A percentile compares a stretch with the other conserved stretches of the same genome.
These are phyloP conservation scores for Lagopus leucura DNA, from an alignment of 2,113 vertebrate species.

Conservation along the genomic window DNA sequence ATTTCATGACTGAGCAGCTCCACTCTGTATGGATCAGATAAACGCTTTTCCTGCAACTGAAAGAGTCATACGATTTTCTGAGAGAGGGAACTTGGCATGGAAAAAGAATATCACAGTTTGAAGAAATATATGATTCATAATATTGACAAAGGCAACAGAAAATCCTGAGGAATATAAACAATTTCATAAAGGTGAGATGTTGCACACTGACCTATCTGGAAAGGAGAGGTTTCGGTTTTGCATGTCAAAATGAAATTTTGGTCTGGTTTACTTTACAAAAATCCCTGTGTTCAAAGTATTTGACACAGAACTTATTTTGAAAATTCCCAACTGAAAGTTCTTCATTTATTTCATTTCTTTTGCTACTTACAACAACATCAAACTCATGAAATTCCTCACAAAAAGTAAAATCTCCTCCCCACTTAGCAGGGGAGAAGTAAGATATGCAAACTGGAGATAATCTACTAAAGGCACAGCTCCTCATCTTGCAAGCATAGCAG, in stretches of 20 bases:
- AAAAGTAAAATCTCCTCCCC: background rate
- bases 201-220: background rate
- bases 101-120: background rate
- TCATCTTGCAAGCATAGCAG: background rate
- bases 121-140: background rate
- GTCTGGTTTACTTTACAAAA: background rate
- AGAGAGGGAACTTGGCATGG: background rate
- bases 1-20: background rate
- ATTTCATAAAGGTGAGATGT: constrained; percentile 8
- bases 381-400: background rate
- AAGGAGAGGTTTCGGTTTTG: background rate
- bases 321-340: background rate
- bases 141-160: constrained; percentile 3
- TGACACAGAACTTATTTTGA: background rate
- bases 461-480: background rate
- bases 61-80: background rate
- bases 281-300: background rate
- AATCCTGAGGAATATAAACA: background rate
- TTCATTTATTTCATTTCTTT: background rate
- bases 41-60: background rate
- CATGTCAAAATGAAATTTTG: background rate
- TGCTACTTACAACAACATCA: background rate
- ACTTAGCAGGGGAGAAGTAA: background rate
- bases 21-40: background rate
- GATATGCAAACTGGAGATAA: background rate